Base-by-base conservation (phyloP, 2,888 invertebrate species). In the Eucera pruinosa region DNA sequence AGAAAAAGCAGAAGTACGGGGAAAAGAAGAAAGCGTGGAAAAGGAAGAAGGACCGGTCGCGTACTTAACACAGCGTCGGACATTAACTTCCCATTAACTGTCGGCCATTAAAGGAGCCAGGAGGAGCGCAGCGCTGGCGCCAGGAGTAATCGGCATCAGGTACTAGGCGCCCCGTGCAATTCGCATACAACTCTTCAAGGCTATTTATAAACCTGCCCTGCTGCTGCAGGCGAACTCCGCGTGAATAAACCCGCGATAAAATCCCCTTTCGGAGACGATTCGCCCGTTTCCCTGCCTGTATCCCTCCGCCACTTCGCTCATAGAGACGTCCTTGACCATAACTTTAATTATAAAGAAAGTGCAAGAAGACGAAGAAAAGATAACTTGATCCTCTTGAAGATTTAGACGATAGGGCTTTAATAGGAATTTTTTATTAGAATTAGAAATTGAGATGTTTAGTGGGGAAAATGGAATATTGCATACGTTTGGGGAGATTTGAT, bases 81-180 rank as follows among this genome's bases (percentile, higher is more conserved):
- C 88, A 88, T 89, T 89, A 89, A 88, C 84, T 88, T 88, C 86
- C 86, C 88, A 89, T 89, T 89, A 89, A 89, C 83, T 81, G 81
- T 84, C 83, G 79, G 82, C 82, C 86, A 85, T 88, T 86, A 86
- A 78, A 84, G 71, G 71, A 68, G 61, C 54, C 57, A 50, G 65
- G 48, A 79, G 76, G 25, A 76, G 45, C 68, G 80, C 72, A 78
- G 77, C 48, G 67, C 83, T 82, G 85, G 85, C 85, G 85, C 86
- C 85, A 85, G 82, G 71, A 79, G 73, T 83, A 84, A 85, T 85
- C 80, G 82, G 54, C 85, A 71, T 66, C 73, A 45, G 61, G 73
- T 71, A 81, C 81, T 83, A 81, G 82, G 70, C 69, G 72, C 82
- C 80, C 74, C 68, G 57, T 79, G 67, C 76, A 65, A 85, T 68